Evolutionary conservation across 2,797 vertebrate species (phyloP).

Genomic region (Leptodactylus fallax): DNA sequence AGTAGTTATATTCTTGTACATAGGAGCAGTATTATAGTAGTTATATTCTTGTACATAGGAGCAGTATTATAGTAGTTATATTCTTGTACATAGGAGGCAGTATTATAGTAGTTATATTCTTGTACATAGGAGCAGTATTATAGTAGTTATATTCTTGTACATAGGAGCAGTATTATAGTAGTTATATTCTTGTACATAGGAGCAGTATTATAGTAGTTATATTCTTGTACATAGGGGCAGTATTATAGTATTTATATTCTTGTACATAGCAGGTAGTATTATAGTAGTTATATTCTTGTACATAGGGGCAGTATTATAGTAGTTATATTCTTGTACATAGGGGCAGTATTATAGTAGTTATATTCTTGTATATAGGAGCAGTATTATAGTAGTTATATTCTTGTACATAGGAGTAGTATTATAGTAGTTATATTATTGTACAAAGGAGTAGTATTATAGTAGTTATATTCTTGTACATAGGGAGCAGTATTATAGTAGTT

Average conservation of each 20-base stretch:
- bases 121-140: background rate
- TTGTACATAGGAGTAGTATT: background rate
- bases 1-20: slow-evolving; percentile 11
- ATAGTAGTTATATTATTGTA: slow-evolving; percentile 5
- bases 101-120: slow-evolving; percentile 11
- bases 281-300: slow-evolving; percentile 7
- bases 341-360: slow-evolving; percentile 3
- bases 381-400: slow-evolving; percentile 6
- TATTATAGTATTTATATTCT: slow-evolving; percentile 18
- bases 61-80: slow-evolving; percentile 6
- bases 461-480: slow-evolving; percentile 7
- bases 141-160: background rate
- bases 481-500: slow-evolving; percentile 4
- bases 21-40: slow-evolving; percentile 1
- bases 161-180: background rate
- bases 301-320: background rate
- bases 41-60: background rate
- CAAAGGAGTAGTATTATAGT: background rate
- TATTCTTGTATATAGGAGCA: background rate
- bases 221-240: slow-evolving; percentile 2
- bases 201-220: slow-evolving; percentile 16
- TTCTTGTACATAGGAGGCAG: slow-evolving; percentile 2
- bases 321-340: too few species aligned
- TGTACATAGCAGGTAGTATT: background rate
- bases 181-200: background rate